These are phyloP conservation scores for Pangasius sanitwongsei DNA, from an alignment of 2,797 vertebrate species.

Conservation along the genomic window DNA sequence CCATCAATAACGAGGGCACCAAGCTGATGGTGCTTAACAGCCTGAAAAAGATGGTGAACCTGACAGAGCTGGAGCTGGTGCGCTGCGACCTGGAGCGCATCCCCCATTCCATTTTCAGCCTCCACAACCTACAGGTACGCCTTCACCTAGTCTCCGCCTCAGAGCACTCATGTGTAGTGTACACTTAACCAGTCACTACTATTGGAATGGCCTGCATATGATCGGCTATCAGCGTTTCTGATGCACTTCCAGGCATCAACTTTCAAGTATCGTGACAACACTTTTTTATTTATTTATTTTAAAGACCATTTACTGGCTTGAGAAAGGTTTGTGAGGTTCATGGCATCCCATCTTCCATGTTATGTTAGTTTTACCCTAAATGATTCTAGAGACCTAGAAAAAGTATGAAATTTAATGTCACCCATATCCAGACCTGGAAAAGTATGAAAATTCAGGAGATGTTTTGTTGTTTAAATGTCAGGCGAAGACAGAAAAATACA, in stretches of 20 bases:
- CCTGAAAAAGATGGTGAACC: conserved; percentile 98
- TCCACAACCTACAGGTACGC: conserved; percentile 69
- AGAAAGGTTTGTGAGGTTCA: not conserved
- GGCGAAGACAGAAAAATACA: not conserved
- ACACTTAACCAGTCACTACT: not conserved
- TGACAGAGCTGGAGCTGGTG: conserved; percentile 93
- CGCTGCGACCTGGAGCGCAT: conserved; percentile 96
- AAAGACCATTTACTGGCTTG: not conserved
- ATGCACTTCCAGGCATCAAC: not conserved
- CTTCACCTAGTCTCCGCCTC: not conserved
- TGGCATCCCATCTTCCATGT: not conserved
- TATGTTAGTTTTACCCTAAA: not conserved
- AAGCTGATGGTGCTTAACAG: conserved; percentile 98
- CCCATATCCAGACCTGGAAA: not conserved
- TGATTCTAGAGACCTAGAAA: not conserved
- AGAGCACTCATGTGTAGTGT: not conserved
- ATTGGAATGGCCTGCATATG: not conserved
- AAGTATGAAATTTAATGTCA: not conserved
- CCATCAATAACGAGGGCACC: conserved; percentile 96
- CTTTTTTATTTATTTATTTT: not conserved
- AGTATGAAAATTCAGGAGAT: not conserved
- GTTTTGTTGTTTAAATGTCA: not conserved
- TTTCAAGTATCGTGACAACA: not conserved
- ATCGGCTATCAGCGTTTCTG: not conserved
- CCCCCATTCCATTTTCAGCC: conserved; percentile 92